phyloP scores from a whole-genome alignment of 2,797 vertebrate genomes.

The Cynopterus sphinx region DNA sequence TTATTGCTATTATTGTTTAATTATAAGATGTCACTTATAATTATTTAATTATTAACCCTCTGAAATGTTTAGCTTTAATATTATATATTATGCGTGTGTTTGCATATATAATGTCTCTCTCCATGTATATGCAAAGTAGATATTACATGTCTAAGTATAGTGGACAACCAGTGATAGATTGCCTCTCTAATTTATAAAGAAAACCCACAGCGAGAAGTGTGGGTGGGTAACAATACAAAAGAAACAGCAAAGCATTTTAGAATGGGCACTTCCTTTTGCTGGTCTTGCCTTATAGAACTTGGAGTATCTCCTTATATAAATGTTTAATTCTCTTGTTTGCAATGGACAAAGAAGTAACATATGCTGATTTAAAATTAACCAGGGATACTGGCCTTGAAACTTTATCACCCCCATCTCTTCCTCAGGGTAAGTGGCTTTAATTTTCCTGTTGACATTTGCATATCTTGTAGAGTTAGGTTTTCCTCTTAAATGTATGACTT shows the following conservation, averaged over 20 bases:
- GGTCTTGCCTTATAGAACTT: background rate
- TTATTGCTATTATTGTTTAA: background rate
- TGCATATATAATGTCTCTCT: background rate
- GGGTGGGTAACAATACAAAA: background rate
- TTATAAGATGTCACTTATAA: too few species aligned
- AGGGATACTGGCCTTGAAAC: background rate
- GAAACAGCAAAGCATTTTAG: background rate
- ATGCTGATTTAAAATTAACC: constrained; percentile 27
- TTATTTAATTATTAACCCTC: background rate
- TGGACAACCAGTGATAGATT: background rate
- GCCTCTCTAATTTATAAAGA: background rate
- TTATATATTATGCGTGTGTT: background rate
- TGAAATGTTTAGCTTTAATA: background rate
- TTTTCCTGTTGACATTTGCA: background rate
- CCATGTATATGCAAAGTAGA: background rate
- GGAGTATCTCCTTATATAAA: background rate
- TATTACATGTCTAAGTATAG: background rate
- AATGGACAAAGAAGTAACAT: background rate
- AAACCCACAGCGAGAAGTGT: background rate
- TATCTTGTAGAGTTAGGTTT: background rate
- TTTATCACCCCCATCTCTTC: background rate
- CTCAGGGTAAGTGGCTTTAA: constrained; percentile 28
- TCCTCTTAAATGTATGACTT: background rate
- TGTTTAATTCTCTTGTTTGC: background rate
- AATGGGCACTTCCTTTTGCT: background rate